phyloP scores from a whole-genome alignment of 2,888 invertebrate species.

The Microdon myrmicae region DNA sequence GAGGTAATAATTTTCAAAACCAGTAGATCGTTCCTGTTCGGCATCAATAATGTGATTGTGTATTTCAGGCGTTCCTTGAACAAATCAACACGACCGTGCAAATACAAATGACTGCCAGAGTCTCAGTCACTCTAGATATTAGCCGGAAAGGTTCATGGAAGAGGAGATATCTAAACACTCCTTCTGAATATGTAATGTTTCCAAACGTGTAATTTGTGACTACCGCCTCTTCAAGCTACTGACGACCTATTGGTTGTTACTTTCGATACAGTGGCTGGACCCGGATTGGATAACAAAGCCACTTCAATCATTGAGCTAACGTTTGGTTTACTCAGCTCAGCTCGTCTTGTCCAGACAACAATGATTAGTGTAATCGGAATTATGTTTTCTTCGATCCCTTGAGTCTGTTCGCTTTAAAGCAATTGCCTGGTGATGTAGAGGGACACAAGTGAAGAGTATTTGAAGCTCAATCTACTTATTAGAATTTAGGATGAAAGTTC shows the following conservation, averaged over 20 bases:
- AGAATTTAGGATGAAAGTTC: no score
- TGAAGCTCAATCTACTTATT: no score
- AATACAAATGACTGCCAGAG: slow-evolving; percentile 10
- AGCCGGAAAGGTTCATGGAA: slow-evolving; percentile 38
- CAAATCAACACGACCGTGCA: no score
- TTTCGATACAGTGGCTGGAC: slow-evolving; percentile 23
- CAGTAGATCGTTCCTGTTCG: no score
- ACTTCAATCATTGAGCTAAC: slow-evolving; percentile 22
- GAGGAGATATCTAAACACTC: slow-evolving; percentile 37
- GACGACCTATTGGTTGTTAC: slow-evolving; percentile 13
- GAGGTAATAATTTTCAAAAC: no score
- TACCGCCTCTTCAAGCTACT: slow-evolving; percentile 39
- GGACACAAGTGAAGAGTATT: no score
- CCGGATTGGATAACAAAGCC: slow-evolving; percentile 10
- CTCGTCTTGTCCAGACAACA: slow-evolving; percentile 2
- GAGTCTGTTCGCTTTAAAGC: no score
- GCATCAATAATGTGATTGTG: no score
- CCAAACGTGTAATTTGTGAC: slow-evolving; percentile 39
- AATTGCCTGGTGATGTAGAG: no score
- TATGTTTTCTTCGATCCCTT: no score
- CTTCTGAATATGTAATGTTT: slow-evolving; percentile 39
- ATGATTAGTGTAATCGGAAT: slow-evolving; percentile 7
- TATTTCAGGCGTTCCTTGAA: no score
- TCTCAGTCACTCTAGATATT: slow-evolving; percentile 24
- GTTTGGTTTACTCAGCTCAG: slow-evolving; percentile 1